Evolutionary conservation across 2,113 vertebrate species (phyloP).

Genomic region (Stegostoma tigrinum): DNA sequence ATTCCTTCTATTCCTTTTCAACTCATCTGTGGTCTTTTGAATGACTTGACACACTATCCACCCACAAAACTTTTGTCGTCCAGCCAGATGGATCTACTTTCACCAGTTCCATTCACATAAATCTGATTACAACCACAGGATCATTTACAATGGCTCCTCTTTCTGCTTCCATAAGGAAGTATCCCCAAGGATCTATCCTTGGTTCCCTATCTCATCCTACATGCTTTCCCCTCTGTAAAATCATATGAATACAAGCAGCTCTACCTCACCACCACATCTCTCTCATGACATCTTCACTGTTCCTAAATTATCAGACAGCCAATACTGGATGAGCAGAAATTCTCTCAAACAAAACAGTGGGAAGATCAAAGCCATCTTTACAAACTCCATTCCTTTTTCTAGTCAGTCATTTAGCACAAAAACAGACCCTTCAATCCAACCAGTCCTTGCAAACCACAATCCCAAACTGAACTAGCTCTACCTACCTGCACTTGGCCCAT

Average conservation of each 20-base stretch:
- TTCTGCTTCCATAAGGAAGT: not conserved
- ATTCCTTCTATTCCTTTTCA: no score
- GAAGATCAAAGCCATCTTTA: not conserved
- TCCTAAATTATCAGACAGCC: not conserved
- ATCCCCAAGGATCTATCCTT: not conserved
- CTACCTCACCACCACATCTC: not conserved
- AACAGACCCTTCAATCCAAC: no score
- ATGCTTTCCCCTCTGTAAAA: not conserved
- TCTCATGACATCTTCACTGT: not conserved
- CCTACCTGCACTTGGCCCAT: no score
- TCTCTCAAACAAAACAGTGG: not conserved
- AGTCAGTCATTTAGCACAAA: not conserved
- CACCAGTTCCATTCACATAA: no score
- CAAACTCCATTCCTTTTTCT: not conserved
- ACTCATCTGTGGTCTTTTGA: no score
- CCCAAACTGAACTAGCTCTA: no score
- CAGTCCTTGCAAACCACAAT: no score
- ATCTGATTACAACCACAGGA: no score
- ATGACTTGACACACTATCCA: no score
- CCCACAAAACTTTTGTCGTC: no score
- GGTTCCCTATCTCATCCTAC: not conserved
- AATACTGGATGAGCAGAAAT: not conserved
- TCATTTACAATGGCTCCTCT: not conserved
- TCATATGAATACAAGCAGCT: not conserved
- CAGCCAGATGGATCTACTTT: no score